Evolutionary conservation across 2,797 vertebrate species (phyloP).

Genomic region (Chaenodraco wilsoni): DNA sequence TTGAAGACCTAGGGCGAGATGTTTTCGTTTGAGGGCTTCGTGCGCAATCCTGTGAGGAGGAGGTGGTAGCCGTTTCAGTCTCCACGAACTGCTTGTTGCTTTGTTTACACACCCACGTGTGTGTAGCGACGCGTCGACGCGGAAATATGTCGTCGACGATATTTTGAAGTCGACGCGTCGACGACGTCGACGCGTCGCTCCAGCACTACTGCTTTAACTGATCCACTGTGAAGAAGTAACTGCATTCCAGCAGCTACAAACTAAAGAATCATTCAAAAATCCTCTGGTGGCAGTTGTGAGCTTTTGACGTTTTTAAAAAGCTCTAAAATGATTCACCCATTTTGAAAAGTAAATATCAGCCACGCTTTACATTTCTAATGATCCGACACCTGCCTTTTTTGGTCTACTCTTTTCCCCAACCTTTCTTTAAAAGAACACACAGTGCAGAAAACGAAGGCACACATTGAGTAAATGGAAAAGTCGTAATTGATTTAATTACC

Average conservation of each 20-base stretch:
- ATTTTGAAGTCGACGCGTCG: too few species aligned
- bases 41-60: too few species aligned
- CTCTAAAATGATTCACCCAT: too few species aligned
- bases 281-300: not conserved
- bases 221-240: conserved; percentile 9
- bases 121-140: too few species aligned
- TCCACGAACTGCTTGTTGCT: too few species aligned
- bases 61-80: too few species aligned
- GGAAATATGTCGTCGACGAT: too few species aligned
- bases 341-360: not conserved
- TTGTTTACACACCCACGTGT: too few species aligned
- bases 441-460: conserved; percentile 1
- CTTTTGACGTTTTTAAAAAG: not conserved
- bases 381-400: conserved; percentile 10
- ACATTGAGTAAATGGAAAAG: conserved; percentile 28
- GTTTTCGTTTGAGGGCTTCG: too few species aligned
- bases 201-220: conserved; percentile 8
- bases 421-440: conserved; percentile 20
- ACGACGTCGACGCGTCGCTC: too few species aligned
- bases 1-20: too few species aligned
- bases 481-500: conserved; percentile 48
- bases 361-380: not conserved
- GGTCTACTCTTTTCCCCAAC: conserved; percentile 6
- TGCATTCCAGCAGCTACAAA: not conserved
- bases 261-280: not conserved